A percentile compares a stretch with the other conserved stretches of the same genome.
Conservation (phyloP, 2,888 invertebrate species). For the Tetragonisca angustula region DNA sequence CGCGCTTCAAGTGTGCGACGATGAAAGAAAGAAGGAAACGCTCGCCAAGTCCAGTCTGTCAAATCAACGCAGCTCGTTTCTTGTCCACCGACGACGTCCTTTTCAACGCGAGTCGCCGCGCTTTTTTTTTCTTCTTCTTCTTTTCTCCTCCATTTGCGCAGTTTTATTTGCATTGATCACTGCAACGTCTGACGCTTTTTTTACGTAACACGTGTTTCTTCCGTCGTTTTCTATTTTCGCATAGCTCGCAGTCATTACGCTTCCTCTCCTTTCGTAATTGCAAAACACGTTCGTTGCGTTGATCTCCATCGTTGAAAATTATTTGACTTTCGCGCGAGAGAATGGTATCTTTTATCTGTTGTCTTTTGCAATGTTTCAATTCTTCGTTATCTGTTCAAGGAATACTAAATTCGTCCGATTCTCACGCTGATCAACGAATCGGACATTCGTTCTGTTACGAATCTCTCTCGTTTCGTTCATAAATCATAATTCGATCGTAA, state of each 20-base stretch:
- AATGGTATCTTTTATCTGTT: background rate
- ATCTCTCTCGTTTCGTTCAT: background rate
- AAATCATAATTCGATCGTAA: conserved; percentile 35
- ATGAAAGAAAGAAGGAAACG: background rate
- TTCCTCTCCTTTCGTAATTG: background rate
- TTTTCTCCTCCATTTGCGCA: background rate
- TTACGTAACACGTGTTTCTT: conserved; percentile 6
- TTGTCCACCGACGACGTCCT: background rate
- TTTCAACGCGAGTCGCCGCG: conserved; percentile 1
- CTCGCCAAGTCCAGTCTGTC: background rate
- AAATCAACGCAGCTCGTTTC: background rate
- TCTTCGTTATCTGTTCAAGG: background rate
- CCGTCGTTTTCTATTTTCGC: background rate
- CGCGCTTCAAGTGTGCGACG: background rate
- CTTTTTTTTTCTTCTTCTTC: conserved; percentile 15
- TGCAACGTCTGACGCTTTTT: background rate
- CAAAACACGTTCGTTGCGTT: background rate
- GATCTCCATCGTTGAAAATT: background rate
- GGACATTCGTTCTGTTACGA: conserved; percentile 10
- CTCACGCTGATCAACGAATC: background rate
- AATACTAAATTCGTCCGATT: conserved; percentile 1
- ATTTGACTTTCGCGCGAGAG: too few species aligned
- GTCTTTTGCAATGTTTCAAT: background rate
- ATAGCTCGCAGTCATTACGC: background rate
- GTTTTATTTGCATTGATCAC: conserved; percentile 30